Conservation (phyloP, 53 echinoderm and acorn worm genomes). For the Paracentrotus lividus region DNA sequence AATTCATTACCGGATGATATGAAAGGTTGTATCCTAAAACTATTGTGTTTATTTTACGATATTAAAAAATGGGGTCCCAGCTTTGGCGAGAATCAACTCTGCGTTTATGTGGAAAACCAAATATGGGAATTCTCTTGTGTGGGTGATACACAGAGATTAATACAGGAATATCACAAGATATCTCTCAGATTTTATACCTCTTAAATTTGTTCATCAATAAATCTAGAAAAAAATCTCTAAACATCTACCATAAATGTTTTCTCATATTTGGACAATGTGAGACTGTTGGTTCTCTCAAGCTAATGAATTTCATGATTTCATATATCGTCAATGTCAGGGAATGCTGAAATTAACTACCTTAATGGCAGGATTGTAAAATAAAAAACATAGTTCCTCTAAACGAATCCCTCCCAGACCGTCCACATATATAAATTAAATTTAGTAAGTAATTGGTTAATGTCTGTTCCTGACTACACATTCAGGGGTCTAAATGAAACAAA, state of each 20-base stretch:
- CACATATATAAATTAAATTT: not conserved
- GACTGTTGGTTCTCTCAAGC: not conserved
- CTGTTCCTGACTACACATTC: not conserved
- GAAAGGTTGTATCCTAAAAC: too few species aligned
- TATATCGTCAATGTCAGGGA: not conserved
- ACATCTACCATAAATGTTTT: not conserved
- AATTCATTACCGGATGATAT: too few species aligned
- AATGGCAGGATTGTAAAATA: not conserved
- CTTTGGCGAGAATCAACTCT: too few species aligned
- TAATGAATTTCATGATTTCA: not conserved
- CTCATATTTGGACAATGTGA: not conserved
- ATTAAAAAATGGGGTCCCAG: too few species aligned
- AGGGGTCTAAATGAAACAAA: slow-evolving; percentile 14
- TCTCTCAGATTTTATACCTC: not conserved
- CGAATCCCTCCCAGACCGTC: not conserved
- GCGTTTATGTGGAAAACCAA: too few species aligned
- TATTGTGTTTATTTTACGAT: too few species aligned
- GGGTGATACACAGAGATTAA: too few species aligned
- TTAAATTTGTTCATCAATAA: not conserved
- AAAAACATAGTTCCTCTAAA: not conserved
- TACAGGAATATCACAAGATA: too few species aligned
- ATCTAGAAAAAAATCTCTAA: not conserved
- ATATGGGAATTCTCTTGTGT: too few species aligned
- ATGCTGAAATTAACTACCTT: not conserved
- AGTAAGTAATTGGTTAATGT: not conserved